Evolutionary conservation across 2,113 vertebrate species (phyloP).

Genomic region (Hippocampus mohnikei): DNA sequence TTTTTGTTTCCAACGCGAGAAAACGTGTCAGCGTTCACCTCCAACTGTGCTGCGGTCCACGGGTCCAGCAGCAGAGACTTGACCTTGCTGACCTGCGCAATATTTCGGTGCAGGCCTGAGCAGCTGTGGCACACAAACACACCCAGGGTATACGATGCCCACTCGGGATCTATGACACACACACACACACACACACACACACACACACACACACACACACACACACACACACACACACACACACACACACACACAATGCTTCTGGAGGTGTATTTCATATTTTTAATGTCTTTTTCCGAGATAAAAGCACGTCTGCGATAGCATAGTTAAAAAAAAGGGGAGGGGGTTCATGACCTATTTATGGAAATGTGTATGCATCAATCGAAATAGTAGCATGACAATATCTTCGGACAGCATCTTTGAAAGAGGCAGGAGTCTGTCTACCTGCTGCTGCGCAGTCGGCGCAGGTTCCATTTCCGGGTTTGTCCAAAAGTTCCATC

Average conservation of each 20-base stretch:
- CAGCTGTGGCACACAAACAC: conserved; percentile 83
- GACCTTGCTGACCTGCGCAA: conserved; percentile 80
- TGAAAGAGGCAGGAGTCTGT: no score
- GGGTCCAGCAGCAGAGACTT: conserved; percentile 79
- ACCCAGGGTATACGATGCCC: conserved; percentile 85
- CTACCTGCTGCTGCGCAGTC: conserved; percentile 84
- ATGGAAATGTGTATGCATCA: no score
- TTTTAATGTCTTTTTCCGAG: no score
- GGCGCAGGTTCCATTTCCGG: conserved; percentile 78
- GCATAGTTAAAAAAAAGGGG: no score
- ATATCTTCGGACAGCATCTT: no score
- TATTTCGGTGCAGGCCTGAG: conserved; percentile 81
- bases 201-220: conserved; percentile 70
- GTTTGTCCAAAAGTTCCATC: conserved; percentile 70
- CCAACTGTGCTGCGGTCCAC: conserved; percentile 78
- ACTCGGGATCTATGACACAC: conserved; percentile 73
- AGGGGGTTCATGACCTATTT: no score
- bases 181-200: background rate
- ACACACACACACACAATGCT: background rate
- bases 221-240: conserved; percentile 47
- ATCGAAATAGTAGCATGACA: no score
- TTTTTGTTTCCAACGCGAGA: no score
- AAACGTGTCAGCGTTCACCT: conserved; percentile 59
- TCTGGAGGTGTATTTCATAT: no score
- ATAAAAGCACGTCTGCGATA: no score